Conservation (phyloP, 2,113 vertebrate genomes). For the Cnemophilus loriae region DNA sequence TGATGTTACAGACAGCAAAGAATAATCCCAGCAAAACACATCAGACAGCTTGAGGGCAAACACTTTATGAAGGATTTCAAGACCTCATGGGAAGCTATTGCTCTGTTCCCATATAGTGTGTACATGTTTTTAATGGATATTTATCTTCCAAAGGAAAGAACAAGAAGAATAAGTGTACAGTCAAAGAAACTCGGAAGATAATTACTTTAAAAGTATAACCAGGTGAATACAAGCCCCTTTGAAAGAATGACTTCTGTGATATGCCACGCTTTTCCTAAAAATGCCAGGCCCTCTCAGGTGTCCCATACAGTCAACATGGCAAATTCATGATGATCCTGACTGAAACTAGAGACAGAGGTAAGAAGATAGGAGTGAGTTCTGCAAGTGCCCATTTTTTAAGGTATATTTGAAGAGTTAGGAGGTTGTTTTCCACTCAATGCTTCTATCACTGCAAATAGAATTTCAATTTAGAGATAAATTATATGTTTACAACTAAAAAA, state of each 20-base stretch:
- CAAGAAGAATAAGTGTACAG: not conserved
- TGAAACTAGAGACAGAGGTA: not conserved
- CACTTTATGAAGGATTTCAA: not conserved
- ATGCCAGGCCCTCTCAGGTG: fast-evolving
- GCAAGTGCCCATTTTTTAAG: not conserved
- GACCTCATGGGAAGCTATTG: not conserved
- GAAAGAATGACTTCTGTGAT: not conserved
- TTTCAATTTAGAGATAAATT: not conserved
- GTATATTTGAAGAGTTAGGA: not conserved
- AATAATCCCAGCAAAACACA: not conserved
- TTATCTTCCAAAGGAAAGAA: not conserved
- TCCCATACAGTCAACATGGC: not conserved
- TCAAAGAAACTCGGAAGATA: not conserved
- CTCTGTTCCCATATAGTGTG: not conserved
- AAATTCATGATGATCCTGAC: not conserved
- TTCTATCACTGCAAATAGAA: not conserved
- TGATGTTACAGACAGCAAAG: not conserved
- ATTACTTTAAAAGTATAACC: not conserved
- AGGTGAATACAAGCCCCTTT: not conserved
- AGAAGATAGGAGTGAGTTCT: not conserved
- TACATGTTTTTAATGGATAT: not conserved
- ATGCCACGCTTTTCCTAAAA: not conserved
- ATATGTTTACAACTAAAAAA: not conserved
- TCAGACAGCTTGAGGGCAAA: not conserved
- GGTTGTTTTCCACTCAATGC: not conserved